A percentile compares a stretch with the other conserved stretches of the same genome.
Evolutionary conservation across 2,888 invertebrate genomes (phyloP).

Genomic region (Limnephilus auricula): DNA sequence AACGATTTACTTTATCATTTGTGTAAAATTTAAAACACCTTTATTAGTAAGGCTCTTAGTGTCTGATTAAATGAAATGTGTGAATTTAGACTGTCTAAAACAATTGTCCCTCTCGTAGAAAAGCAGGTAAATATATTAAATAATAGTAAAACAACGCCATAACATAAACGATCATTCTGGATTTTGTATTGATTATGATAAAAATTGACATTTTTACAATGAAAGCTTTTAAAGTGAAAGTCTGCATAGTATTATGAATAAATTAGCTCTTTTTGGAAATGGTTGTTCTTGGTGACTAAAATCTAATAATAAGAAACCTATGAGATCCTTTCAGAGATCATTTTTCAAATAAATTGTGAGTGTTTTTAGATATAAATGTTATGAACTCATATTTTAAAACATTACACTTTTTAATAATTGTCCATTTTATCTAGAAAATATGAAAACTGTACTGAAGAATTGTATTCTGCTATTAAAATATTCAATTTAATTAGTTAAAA

Average conservation of each 20-base stretch:
- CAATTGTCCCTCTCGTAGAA: neutral
- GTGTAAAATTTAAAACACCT: too few relatives aligned
- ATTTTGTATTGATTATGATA: too few relatives aligned
- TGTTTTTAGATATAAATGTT: neutral
- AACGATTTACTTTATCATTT: neutral
- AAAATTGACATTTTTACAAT: too few relatives aligned
- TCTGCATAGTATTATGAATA: neutral
- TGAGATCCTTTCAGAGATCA: neutral
- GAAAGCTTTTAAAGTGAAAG: neutral
- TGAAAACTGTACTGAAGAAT: neutral
- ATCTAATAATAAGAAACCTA: neutral
- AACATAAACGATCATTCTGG: too few relatives aligned
- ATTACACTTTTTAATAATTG: neutral
- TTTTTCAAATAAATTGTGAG: neutral
- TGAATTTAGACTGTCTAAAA: neutral
- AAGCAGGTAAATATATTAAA: neutral
- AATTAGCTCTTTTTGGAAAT: neutral
- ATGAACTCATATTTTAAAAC: neutral
- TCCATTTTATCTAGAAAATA: conserved; percentile 3
- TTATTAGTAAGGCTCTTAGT: neutral
- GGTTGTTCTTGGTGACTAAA: neutral
- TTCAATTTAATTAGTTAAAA: neutral
- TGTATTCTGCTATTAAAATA: neutral
- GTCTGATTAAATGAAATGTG: neutral
- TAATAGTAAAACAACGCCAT: neutral